Conservation (phyloP, 2,888 invertebrate genomes). For the Agriopis leucophaearia region DNA sequence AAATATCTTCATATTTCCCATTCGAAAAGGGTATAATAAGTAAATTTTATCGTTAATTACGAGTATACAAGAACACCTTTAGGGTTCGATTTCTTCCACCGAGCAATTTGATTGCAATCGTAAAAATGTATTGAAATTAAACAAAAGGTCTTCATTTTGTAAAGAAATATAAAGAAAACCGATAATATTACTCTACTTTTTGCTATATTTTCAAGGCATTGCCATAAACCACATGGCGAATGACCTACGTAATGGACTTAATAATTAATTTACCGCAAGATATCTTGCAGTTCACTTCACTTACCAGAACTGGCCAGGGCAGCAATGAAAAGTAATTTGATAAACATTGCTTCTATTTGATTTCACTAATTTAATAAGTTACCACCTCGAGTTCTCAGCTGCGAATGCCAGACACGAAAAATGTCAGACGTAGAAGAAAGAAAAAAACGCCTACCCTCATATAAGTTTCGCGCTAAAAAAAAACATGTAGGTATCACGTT, state of each 20-base stretch:
- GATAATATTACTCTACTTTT: constrained; percentile 12
- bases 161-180: constrained; percentile 3
- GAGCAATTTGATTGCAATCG: constrained; percentile 10
- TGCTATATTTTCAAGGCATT: constrained; percentile 7
- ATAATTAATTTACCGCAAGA: constrained; percentile 31
- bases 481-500: no score
- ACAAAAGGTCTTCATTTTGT: constrained; percentile 20
- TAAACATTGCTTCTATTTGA: constrained; percentile 47
- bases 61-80: constrained; percentile 2
- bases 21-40: constrained; percentile 15
- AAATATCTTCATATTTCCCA: constrained; percentile 20
- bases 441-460: constrained; percentile 15
- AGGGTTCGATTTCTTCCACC: not conserved
- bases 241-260: constrained; percentile 20
- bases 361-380: constrained; percentile 1
- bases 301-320: constrained; percentile 56
- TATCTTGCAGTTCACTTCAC: constrained; percentile 45
- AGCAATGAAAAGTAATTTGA: constrained; percentile 48
- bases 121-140: constrained; percentile 6
- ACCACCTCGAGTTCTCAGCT: not conserved
- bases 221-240: constrained; percentile 29
- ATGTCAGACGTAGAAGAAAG: not conserved
- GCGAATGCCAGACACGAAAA: not conserved
- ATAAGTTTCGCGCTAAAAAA: not conserved
- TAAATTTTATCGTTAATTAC: constrained; percentile 3